Evolutionary conservation across 2,113 vertebrate species (phyloP).

Genomic region (Silurus meridionalis): DNA sequence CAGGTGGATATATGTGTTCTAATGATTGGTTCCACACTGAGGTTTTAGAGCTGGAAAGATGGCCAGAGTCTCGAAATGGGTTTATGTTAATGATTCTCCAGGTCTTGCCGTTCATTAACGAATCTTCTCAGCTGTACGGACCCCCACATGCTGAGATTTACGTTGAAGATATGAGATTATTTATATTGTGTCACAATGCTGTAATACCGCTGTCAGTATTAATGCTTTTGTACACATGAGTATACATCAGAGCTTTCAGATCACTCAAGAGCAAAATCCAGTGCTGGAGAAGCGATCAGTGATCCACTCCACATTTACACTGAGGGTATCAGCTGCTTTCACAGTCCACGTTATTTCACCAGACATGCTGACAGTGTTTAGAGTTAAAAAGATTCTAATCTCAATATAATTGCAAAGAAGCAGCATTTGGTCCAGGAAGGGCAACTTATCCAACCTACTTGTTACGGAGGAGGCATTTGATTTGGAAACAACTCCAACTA

Average conservation of each 20-base stretch:
- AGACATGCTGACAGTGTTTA: not conserved
- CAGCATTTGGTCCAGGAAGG: not conserved
- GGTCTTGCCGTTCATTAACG: not conserved
- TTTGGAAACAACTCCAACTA: not conserved
- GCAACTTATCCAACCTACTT: not conserved
- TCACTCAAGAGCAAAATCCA: not conserved
- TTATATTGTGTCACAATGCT: not conserved
- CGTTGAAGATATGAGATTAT: not conserved
- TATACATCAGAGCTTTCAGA: not conserved
- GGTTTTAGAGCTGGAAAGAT: not conserved
- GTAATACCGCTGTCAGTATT: not conserved
- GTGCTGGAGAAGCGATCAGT: not conserved
- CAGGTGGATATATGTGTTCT: not conserved
- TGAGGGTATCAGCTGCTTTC: not conserved
- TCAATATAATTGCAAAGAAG: not conserved
- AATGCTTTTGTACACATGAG: not conserved
- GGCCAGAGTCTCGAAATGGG: not conserved
- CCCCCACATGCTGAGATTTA: not conserved
- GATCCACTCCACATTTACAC: not conserved
- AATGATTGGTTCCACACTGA: not conserved
- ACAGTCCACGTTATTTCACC: not conserved
- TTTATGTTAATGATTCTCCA: slow-evolving; percentile 12
- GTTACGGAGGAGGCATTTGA: not conserved
- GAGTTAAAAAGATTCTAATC: not conserved
- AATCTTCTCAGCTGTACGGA: not conserved